Evolutionary conservation across 2,888 invertebrate genomes (phyloP).

Genomic region (Caenorhabditis sp.): DNA sequence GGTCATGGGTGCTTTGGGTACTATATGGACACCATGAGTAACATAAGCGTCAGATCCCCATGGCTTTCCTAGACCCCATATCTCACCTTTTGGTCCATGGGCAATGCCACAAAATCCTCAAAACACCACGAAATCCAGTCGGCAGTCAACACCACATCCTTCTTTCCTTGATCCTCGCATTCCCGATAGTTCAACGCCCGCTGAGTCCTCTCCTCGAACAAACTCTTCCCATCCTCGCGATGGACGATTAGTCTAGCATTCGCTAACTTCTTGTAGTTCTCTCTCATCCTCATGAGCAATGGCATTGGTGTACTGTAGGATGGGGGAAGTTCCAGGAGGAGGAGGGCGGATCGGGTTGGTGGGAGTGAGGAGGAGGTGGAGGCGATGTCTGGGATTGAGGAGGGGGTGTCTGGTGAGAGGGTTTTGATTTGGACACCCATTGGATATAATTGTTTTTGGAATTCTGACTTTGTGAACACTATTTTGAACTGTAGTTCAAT

Average conservation of each 20-base stretch:
- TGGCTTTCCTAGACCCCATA: no score
- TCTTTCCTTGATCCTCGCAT: slow-evolving; percentile 7
- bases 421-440: slow-evolving; percentile 50
- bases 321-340: neutral
- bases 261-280: slow-evolving; percentile 46
- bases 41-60: no score
- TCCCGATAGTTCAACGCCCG: slow-evolving; percentile 38
- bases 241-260: slow-evolving; percentile 38
- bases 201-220: slow-evolving; percentile 34
- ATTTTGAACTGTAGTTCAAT: no score
- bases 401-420: neutral
- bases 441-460: no score
- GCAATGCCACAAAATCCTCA: slow-evolving; percentile 43
- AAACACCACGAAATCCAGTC: slow-evolving; percentile 60
- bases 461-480: no score
- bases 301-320: slow-evolving; percentile 25
- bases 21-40: no score
- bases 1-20: neutral
- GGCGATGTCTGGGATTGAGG: neutral
- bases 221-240: slow-evolving; percentile 41
- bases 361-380: neutral
- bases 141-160: slow-evolving; percentile 41
- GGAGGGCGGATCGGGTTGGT: neutral
- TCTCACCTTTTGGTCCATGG: slow-evolving; percentile 45
- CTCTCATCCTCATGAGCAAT: slow-evolving; percentile 11